Evolutionary conservation across 2,113 vertebrate species (phyloP), one percentile per base, ranked within the genome.

Genomic region (Mustelus asterias): DNA sequence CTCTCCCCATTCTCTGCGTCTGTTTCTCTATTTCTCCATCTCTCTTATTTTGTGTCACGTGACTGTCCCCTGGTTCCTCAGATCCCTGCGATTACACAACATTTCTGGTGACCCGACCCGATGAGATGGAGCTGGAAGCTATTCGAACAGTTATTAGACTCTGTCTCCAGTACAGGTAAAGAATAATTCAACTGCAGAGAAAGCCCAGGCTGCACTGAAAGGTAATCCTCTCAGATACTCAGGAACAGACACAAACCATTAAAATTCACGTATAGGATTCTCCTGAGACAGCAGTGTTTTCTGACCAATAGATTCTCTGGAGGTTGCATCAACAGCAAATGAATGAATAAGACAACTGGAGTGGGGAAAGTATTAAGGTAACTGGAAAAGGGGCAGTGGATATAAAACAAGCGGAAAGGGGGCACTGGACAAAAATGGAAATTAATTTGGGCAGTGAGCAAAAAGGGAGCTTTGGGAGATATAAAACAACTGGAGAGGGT

Each of bases 91-190:
- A 97, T 95, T 98, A 98, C 96, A 96, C 96, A 95, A 98, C 97
- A 44, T 98, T 98, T 83, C 97, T 98, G 96, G 97, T 88, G 95
- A 98, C 98, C 78, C 97, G 97, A 80, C 98, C 98, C 37, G 98
- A 98, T 44, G 69, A 97, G 24, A 98, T 98, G 98, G 98, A 98
- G 96, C 37, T 97, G 3, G 98, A 98, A 78, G 98, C 98, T 0
- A 97, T 98, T 70, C 96, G 96, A 41, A 97, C 83, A 0, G 96
- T 98, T 85, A 97, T 97, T 86, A 96, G 98, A 37, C 97, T 98
- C 95, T 98, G 98, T 96, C 97, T 98, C 70, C 97, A 98, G 96
- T 98, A 98, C 96, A 97, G 96, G 98, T 98, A 96, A 97, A 98
- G 96, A 67, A 78, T 22, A 0, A 10, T 22, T 60, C 44, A 80